Conservation (phyloP, 2,797 vertebrate species). For the Botia kubotai region DNA sequence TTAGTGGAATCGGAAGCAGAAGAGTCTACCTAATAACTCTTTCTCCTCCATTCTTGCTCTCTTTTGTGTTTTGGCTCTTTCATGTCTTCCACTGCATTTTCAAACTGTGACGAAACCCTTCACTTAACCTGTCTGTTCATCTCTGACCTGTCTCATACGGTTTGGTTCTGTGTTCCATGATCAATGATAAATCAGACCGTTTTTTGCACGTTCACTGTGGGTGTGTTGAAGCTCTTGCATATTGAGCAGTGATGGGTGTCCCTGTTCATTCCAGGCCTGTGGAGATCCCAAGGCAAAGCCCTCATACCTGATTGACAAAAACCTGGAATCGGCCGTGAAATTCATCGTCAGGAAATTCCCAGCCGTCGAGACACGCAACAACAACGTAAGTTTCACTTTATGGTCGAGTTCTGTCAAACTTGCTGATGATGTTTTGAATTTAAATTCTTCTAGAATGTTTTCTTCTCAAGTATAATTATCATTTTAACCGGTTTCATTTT, state of each 20-base stretch:
- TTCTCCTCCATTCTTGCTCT: constrained; percentile 5
- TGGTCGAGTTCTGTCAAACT: neutral
- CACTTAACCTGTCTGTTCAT: constrained; percentile 77
- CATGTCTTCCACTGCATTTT: constrained; percentile 82
- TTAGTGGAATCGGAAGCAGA: neutral
- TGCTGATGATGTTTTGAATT: neutral
- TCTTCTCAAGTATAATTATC: neutral
- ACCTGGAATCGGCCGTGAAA: constrained; percentile 98
- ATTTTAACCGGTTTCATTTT: neutral
- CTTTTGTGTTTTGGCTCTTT: constrained; percentile 1
- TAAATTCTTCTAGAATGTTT: neutral
- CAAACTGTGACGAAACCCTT: constrained; percentile 81
- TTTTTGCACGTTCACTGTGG: constrained; percentile 19
- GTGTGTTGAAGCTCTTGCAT: constrained; percentile 36
- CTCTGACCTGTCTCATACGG: constrained; percentile 76
- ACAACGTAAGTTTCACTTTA: constrained; percentile 87
- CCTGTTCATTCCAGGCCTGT: constrained; percentile 85
- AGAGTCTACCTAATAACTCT: constrained; percentile 64
- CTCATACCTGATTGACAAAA: constrained; percentile 98
- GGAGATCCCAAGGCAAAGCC: constrained; percentile 99
- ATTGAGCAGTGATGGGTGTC: constrained; percentile 53
- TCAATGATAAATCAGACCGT: constrained; percentile 33
- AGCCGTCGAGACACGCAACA: constrained; percentile 96
- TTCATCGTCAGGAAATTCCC: constrained; percentile 99
- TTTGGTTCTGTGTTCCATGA: constrained; percentile 69